Evolutionary conservation across 2,113 vertebrate genomes (phyloP).

Genomic region (Ahaetulla prasina): DNA sequence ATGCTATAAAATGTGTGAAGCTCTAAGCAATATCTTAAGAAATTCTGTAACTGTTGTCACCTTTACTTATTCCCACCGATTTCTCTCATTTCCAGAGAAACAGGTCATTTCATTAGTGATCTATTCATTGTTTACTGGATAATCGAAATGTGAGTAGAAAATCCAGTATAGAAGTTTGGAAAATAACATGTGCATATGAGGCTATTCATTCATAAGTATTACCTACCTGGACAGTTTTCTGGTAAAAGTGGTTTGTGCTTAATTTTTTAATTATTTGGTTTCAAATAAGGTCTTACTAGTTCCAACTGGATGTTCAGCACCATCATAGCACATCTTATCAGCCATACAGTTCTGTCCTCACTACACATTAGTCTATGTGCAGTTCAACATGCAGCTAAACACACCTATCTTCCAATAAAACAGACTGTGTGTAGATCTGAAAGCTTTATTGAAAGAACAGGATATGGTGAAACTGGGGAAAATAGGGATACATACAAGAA

Average conservation of each 20-base stretch:
- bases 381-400: too few relatives aligned
- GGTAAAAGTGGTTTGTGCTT: slow-evolving; percentile 19
- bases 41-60: too few relatives aligned
- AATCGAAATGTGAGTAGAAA: background rate
- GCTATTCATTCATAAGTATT: background rate
- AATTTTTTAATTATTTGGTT: background rate
- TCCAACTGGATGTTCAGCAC: slow-evolving; percentile 21
- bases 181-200: background rate
- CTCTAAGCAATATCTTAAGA: background rate
- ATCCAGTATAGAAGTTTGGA: background rate
- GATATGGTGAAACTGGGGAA: too few relatives aligned
- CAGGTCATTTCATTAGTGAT: background rate
- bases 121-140: background rate
- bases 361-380: too few relatives aligned
- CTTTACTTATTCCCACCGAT: too few relatives aligned
- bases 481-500: too few relatives aligned
- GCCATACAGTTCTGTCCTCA: background rate
- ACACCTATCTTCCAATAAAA: too few relatives aligned
- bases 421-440: too few relatives aligned
- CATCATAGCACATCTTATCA: background rate
- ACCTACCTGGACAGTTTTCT: slow-evolving; percentile 5
- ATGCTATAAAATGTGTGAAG: background rate
- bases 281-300: slow-evolving; percentile 29
- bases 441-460: too few relatives aligned
- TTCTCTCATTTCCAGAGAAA: background rate